Percentiles rank a stretch among this genome's conserved stretches.
phyloP scores from a whole-genome alignment of 2,888 invertebrate species.

The Noctua janthina region DNA sequence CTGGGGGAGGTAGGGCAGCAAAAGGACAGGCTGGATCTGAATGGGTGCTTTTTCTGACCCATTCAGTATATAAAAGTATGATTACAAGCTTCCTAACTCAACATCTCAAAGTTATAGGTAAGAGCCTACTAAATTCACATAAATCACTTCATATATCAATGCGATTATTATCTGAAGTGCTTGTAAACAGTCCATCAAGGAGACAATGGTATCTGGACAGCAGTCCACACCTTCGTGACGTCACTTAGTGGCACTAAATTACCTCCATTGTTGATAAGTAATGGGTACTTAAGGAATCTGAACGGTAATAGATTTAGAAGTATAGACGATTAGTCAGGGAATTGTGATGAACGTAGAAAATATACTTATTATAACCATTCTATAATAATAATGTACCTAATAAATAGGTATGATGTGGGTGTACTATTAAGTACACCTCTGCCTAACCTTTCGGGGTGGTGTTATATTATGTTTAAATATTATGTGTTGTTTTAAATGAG shows the following conservation, averaged over 20 bases:
- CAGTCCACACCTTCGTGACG: constrained; percentile 53
- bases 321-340: constrained; percentile 26
- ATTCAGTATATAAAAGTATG: background rate
- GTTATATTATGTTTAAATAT: too few species aligned
- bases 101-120: background rate
- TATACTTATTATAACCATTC: background rate
- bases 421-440: too few species aligned
- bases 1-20: too few species aligned
- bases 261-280: constrained; percentile 47
- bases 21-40: too few species aligned
- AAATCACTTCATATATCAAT: background rate
- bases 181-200: constrained; percentile 48
- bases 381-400: too few species aligned
- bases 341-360: background rate
- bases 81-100: background rate
- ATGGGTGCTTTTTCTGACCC: too few species aligned
- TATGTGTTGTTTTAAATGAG: too few species aligned
- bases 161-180: constrained; percentile 7
- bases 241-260: constrained; percentile 47
- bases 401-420: too few species aligned
- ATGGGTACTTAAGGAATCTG: constrained; percentile 43
- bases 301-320: background rate
- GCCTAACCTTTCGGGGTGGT: too few species aligned
- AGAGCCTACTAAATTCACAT: background rate
- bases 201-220: constrained; percentile 48